These are phyloP conservation scores for Anarsia innoxiella DNA, from an alignment of 2,888 invertebrate genomes.

Conservation along the genomic window DNA sequence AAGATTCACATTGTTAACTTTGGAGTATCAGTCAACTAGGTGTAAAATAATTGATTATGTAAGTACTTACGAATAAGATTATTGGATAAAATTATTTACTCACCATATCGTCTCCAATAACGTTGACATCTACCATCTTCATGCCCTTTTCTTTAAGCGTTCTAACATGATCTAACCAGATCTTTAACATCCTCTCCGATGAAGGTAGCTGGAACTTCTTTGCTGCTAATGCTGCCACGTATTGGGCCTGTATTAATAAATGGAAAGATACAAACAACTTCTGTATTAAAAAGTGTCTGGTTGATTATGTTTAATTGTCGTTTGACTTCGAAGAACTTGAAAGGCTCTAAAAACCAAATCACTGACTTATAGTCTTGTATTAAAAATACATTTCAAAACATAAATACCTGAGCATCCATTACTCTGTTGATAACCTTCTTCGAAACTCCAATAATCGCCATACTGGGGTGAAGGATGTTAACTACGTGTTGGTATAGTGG, in stretches of 20 bases:
- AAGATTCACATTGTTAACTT: no score
- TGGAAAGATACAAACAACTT: neutral
- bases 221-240: conserved; percentile 76
- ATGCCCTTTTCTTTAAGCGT: conserved; percentile 35
- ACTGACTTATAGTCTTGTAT: no score
- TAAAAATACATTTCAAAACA: no score
- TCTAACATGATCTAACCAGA: conserved; percentile 73
- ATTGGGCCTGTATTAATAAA: conserved; percentile 54
- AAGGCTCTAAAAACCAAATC: no score
- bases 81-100: conserved; percentile 13
- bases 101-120: conserved; percentile 48
- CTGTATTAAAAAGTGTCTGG: no score
- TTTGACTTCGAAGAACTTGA: no score
- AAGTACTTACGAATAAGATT: no score
- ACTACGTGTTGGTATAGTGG: conserved; percentile 86
- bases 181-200: conserved; percentile 77
- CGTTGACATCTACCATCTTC: conserved; percentile 53
- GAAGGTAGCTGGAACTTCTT: conserved; percentile 77
- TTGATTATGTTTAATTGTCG: no score
- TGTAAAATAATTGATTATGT: no score
- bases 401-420: conserved; percentile 82
- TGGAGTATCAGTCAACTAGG: no score
- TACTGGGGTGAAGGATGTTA: conserved; percentile 82
- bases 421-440: conserved; percentile 78
- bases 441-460: conserved; percentile 85